Conservation (phyloP, 2,888 invertebrate species). For the Synanthedon tipuliformis region DNA sequence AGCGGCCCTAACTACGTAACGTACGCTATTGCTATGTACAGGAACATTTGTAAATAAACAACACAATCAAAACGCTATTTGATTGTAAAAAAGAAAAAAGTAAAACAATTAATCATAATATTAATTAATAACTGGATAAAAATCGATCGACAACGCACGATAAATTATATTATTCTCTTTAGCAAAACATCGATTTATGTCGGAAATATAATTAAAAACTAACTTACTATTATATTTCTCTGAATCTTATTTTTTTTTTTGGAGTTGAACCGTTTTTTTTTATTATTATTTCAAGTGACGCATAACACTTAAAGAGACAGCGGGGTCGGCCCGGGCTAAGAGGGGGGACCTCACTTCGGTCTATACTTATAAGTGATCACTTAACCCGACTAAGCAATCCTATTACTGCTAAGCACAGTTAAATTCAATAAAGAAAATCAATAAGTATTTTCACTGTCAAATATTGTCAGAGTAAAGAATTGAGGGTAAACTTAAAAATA, state of each 20-base stretch:
- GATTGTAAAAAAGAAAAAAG: background rate
- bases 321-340: conserved; percentile 36
- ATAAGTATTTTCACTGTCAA: too few species aligned
- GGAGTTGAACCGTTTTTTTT: conserved; percentile 36
- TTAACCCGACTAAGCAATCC: too few species aligned
- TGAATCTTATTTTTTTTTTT: conserved; percentile 24
- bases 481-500: too few species aligned
- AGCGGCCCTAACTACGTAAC: background rate
- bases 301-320: conserved; percentile 2
- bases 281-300: conserved; percentile 17
- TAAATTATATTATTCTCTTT: conserved; percentile 50
- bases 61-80: background rate
- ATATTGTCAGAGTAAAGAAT: too few species aligned
- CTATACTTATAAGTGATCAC: too few species aligned
- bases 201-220: conserved; percentile 68
- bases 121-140: background rate
- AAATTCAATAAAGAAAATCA: too few species aligned
- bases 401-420: too few species aligned
- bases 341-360: conserved; percentile 6
- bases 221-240: conserved; percentile 66
- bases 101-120: background rate
- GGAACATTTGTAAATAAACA: background rate
- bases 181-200: conserved; percentile 68
- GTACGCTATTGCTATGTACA: background rate
- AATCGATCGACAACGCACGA: conserved; percentile 36